Evolutionary conservation across 2,888 invertebrate genomes (phyloP), one percentile per base, ranked within the genome.

Genomic region (Baronia brevicornis): DNA sequence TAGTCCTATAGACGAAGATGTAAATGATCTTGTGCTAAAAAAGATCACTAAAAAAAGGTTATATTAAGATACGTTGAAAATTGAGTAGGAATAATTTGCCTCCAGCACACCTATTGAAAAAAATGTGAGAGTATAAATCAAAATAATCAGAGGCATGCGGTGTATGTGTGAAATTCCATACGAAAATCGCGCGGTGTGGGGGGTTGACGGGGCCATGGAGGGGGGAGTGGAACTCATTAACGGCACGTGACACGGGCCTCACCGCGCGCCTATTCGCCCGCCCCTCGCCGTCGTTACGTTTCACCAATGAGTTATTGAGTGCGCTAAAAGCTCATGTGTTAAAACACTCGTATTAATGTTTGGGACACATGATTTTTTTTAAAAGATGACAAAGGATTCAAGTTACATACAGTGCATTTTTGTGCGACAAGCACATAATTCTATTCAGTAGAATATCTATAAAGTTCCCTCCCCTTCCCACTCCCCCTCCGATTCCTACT

Each of bases 231-330:
- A 64, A 77, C 82, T 84, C 82, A 80, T 84, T 84, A 84, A 72
- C 51, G 74, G 69, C 82, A 84, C 80, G 82, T 84, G 82, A 80
- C 78, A 79, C 77, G 68, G 46, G 55, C 64, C 62, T 59, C 57
- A 55, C 70, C 62, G 58, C 54, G 60, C 51, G 63, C 67, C 61
- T 67, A 57, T 61, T 59, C 61, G 53, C 54, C 56, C n/a, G 57
- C 61, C 56, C 66, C 55, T 69, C 65, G 41, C 38, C 43, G 28
- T n/a, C 40, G 50, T 41, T 52, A 52, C 73, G 72, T 71, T 75
- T 75, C 59, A 68, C 60, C 79, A 80, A 79, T 84, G 82, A 84
- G 78, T 82, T 82, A 82, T 82, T 77, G 80, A 80, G 78, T 78
- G 66, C 58, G 63, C 67, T 48, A 62, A 68, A 66, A 63, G 69